Evolutionary conservation across 2,888 invertebrate species (phyloP), one percentile per base, ranked within the genome.

Genomic region (Phorcus lineatus): DNA sequence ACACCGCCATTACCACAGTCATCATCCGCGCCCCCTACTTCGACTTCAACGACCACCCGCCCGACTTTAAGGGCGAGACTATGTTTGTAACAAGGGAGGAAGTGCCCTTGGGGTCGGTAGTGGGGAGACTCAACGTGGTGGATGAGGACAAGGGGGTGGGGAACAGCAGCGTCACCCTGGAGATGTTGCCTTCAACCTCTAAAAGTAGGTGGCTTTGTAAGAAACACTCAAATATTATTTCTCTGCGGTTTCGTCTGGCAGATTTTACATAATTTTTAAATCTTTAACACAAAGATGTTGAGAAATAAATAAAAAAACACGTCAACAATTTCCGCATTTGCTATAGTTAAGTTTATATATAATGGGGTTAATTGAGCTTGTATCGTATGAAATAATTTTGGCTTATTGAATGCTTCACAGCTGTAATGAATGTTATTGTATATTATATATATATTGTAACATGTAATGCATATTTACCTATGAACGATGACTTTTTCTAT

Each of bases 51-150:
- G 83, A 85, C 66, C 77, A 76, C 66, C 82, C 81, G 13, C 86
- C 84, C 1, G 75, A 75, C 16, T 53, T 75, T 53, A 75, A 24
- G 16, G 31, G 75, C 22, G 22, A 77, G 52, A 82, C 77, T 3
- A 77, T 81, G 22, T 85, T 86, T 77, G 75, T 82, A 53, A 67
- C 81, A 13, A 24, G 67, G 31, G 86, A 86, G 70, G 84, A 85
- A 78, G 74, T 84, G n/a, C 82, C 85, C 6, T 24, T 84, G 0
- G 86, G 86, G 16, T 80, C 85, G 0, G 36, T 84, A 1, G 82
- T 86, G 19, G 86, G 86, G 4, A 47, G 70, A 24, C 75, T 83
- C 9, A 62, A 79, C 31, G 75, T 75, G 11, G 76, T 81, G n/a
- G 83, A 79, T 19, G 66, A 76, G 53, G 80, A 82, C 53, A 77